Percentiles rank a stretch among this genome's conserved stretches.
phyloP scores from a whole-genome alignment of 2,113 vertebrate genomes.

The Syrrhaptes paradoxus region DNA sequence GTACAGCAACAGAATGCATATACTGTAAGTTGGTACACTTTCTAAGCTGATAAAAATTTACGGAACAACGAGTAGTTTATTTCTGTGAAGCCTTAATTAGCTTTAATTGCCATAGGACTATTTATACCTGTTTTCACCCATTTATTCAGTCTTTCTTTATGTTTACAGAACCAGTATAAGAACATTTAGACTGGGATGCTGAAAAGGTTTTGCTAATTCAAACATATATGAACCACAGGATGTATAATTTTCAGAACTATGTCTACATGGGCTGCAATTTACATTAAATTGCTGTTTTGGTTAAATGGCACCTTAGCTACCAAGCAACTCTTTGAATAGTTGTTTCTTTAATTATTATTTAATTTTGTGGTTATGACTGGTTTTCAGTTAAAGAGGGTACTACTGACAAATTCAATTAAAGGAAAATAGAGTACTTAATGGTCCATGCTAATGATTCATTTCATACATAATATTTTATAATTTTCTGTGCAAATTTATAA shows the following conservation, averaged over 20 bases:
- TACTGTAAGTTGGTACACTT: background rate
- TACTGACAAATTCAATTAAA: conserved; percentile 99
- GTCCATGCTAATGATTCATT: conserved; percentile 94
- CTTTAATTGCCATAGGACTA: conserved; percentile 1
- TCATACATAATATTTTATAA: conserved; percentile 92
- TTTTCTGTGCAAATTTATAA: conserved; percentile 89
- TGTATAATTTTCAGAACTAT: conserved; percentile 80
- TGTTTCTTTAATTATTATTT: conserved; percentile 94
- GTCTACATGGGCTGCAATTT: conserved; percentile 82
- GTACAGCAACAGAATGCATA: background rate
- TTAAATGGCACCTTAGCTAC: conserved; percentile 86
- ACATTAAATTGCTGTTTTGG: conserved; percentile 88
- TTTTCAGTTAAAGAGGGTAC: conserved; percentile 92
- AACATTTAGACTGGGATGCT: conserved; percentile 29
- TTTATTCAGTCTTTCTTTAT: conserved; percentile 38
- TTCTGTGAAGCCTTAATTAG: conserved; percentile 10
- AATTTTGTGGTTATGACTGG: conserved; percentile 90
- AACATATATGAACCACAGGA: conserved; percentile 78
- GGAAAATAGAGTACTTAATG: conserved; percentile 93
- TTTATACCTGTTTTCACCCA: conserved; percentile 36
- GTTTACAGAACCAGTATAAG: conserved; percentile 33
- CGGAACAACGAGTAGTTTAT: background rate
- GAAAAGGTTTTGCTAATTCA: conserved; percentile 71
- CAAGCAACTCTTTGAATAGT: conserved; percentile 86
- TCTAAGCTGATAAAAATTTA: conserved; percentile 31